phyloP scores from a whole-genome alignment of 2,888 invertebrate species.

The Tachystola acroxantha region DNA sequence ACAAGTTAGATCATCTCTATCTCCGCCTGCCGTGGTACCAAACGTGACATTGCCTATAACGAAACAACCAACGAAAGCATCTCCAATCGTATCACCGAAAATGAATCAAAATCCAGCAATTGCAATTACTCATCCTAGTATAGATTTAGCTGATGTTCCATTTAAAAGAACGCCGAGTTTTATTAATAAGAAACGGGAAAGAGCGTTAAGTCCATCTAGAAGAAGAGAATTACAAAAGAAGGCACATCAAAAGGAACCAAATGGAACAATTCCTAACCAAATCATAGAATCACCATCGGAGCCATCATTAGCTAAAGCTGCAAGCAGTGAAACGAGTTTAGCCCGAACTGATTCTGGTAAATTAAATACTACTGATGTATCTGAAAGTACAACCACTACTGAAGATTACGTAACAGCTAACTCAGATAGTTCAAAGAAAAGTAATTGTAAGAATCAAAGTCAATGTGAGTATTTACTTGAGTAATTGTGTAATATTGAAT shows the following conservation, averaged over 20 bases:
- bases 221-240: constrained; percentile 67
- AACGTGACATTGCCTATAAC: constrained; percentile 63
- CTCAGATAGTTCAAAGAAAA: constrained; percentile 84
- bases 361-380: constrained; percentile 86
- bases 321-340: constrained; percentile 67
- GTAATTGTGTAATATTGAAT: no score
- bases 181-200: constrained; percentile 70
- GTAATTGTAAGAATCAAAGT: constrained; percentile 66
- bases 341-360: constrained; percentile 85
- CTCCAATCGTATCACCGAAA: constrained; percentile 47
- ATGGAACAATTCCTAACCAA: constrained; percentile 57
- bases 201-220: constrained; percentile 71
- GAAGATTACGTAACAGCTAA: constrained; percentile 94
- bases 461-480: constrained; percentile 67
- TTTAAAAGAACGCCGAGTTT: constrained; percentile 71
- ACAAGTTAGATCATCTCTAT: constrained; percentile 54
- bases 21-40: constrained; percentile 70
- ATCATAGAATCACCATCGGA: constrained; percentile 57
- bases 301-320: constrained; percentile 46
- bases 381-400: constrained; percentile 91
- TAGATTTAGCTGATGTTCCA: constrained; percentile 67
- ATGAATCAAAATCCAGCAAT: constrained; percentile 72
- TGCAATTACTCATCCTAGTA: constrained; percentile 76
- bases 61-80: constrained; percentile 64
- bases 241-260: constrained; percentile 60